Evolutionary conservation across 2,888 invertebrate species (phyloP).

Genomic region (Ommatoiulus sabulosus): DNA sequence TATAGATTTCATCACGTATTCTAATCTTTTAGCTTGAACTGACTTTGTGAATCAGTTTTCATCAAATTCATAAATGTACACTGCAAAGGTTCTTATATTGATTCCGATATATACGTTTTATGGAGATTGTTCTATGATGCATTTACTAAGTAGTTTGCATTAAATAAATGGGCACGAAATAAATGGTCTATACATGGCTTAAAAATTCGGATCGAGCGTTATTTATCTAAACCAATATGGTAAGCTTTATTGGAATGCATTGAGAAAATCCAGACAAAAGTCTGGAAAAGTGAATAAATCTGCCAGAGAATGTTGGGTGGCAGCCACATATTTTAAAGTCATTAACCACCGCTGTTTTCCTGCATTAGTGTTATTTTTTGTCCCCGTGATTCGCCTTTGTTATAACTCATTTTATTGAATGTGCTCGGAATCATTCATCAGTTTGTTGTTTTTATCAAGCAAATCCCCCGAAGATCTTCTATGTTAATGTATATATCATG

Average conservation of each 20-base stretch:
- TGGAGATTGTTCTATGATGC: no score
- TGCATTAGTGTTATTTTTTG: background rate
- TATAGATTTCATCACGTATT: no score
- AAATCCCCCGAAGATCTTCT: conserved; percentile 38
- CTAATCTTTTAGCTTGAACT: no score
- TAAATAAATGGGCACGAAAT: background rate
- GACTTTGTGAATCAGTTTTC: no score
- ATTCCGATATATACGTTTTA: no score
- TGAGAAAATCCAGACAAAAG: conserved; percentile 5
- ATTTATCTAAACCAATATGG: background rate
- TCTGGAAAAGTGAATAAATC: conserved; percentile 40
- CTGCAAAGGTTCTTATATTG: no score
- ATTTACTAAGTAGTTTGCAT: no score
- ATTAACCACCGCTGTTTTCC: conserved; percentile 38
- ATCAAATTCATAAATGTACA: no score
- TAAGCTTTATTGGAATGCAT: background rate
- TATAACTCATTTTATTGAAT: conserved; percentile 43
- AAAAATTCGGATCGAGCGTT: background rate
- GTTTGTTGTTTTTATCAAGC: conserved; percentile 43
- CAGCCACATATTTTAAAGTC: conserved; percentile 36
- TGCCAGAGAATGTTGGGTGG: background rate
- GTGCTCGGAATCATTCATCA: conserved; percentile 33
- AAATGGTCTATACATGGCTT: background rate
- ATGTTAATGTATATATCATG: conserved; percentile 43
- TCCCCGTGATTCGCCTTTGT: conserved; percentile 16